These are phyloP conservation scores for Gymnoscopelus braueri DNA, from an alignment of 2,797 vertebrate species.

Conservation along the genomic window DNA sequence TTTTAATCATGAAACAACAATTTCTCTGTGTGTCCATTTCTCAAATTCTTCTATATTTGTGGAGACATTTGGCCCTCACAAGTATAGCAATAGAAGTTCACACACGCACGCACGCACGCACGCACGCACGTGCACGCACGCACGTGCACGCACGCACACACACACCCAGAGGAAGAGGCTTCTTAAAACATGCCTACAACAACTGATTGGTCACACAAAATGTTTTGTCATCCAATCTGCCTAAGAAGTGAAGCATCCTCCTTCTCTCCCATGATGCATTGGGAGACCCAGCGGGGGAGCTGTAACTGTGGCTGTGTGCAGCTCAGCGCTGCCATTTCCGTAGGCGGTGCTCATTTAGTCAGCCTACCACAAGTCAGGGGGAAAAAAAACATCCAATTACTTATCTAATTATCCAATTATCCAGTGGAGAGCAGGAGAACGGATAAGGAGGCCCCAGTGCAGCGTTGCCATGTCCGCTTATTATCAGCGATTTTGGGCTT, in stretches of 20 bases:
- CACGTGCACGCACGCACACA: neutral
- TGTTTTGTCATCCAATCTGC: slow-evolving; percentile 10
- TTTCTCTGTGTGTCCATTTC: too few species aligned
- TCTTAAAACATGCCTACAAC: slow-evolving; percentile 18
- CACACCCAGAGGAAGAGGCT: neutral
- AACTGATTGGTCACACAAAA: slow-evolving; percentile 19
- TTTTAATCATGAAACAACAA: too few species aligned
- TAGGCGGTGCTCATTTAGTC: slow-evolving; percentile 23
- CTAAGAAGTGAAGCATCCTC: neutral
- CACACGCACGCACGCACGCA: neutral
- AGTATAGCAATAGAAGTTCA: neutral
- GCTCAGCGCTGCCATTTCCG: neutral
- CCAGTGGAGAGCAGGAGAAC: slow-evolving; percentile 64
- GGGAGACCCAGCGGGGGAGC: neutral
- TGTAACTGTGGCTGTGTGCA: neutral
- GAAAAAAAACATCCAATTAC: slow-evolving; percentile 54
- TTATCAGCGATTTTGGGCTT: too few species aligned
- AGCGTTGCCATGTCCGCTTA: too few species aligned
- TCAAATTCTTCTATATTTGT: too few species aligned
- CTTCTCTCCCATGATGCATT: slow-evolving; percentile 21
- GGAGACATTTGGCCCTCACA: too few species aligned
- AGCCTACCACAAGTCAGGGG: slow-evolving; percentile 49
- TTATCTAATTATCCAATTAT: slow-evolving; percentile 78
- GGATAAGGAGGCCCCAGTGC: slow-evolving; percentile 45
- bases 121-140: too few species aligned